phyloP scores from a whole-genome alignment of 2,113 vertebrate genomes.

The Cyanistes caeruleus region DNA sequence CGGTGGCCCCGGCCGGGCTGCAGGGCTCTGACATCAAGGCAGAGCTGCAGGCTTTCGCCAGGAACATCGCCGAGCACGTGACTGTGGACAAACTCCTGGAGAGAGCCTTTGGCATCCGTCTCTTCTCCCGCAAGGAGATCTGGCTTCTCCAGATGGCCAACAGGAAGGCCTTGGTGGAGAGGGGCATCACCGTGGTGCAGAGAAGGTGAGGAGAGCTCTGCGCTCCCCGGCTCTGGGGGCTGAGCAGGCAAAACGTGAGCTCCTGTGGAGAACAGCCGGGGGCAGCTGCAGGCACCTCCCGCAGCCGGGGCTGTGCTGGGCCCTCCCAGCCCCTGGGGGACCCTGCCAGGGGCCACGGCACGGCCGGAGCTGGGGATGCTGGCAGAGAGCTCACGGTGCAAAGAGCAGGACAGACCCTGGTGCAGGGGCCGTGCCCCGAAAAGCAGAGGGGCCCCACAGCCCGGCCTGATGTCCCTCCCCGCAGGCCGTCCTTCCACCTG shows the following conservation, averaged over 20 bases:
- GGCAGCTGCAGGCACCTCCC: not conserved
- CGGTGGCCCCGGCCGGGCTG: conserved; percentile 68
- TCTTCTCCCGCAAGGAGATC: conserved; percentile 85
- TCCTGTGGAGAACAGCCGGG: not conserved
- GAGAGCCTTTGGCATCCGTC: conserved; percentile 81
- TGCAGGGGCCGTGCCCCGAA: not conserved
- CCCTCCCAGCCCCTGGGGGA: not conserved
- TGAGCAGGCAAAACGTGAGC: not conserved
- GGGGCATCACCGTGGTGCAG: conserved; percentile 81
- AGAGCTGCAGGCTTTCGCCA: conserved; percentile 80
- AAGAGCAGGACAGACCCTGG: not conserved
- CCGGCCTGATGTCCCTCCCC: not conserved
- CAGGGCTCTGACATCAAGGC: conserved; percentile 78
- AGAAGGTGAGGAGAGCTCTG: conserved; percentile 68
- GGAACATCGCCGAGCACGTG: conserved; percentile 77
- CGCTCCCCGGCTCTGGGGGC: not conserved
- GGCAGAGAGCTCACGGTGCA: not conserved
- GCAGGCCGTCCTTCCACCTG: conserved; percentile 77
- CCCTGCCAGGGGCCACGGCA: not conserved
- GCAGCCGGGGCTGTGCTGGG: not conserved
- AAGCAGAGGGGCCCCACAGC: not conserved
- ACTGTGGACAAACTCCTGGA: conserved; percentile 77
- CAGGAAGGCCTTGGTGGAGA: conserved; percentile 79
- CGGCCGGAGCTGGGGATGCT: no score
- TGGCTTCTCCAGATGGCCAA: conserved; percentile 87